Evolutionary conservation across 2,113 vertebrate genomes (phyloP), one percentile per base, ranked within the genome.

Genomic region (Oenanthe oenanthe): DNA sequence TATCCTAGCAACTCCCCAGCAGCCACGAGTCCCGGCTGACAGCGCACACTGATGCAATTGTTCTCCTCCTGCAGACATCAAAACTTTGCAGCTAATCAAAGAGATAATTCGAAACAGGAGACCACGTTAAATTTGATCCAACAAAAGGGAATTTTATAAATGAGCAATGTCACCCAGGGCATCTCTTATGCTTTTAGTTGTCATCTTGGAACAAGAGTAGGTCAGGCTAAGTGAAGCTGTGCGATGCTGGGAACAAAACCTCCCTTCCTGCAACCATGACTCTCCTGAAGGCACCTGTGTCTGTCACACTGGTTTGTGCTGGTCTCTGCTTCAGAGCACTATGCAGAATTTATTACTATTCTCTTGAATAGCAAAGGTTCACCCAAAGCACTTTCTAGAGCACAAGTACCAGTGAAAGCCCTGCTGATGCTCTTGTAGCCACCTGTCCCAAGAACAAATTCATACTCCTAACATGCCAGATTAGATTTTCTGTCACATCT

Each of bases 1-100:
- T 97, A 97, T 97, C 97, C 98, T 97, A 98, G 98, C 97, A 98
- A 98, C 97, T 83, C 96, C 92, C 85, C 78, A 92, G 95, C 91
- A 97, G 96, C 94, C 93, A 76, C 93, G 53, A 92, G 96, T 95
- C 93, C 91, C 19, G 51, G 90, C 91, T 96, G 97, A 93, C 96
- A 84, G 83, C 29, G 38, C 91, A 91, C 61, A 92, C 94, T 58
- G 72, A 90, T 95, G 93, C 96, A 88, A 97, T 97, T 97, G 96
- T 95, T 95, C 95, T 93, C 53, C 91, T 95, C 86, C 95, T 88
- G 95, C 96, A 95, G 96, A 95, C 84, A 97, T 94, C 89, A 97
- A 94, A 96, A 97, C 95, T 97, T 97, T 79, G 63, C 83, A 97
- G 93, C 96, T 97, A 96, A 96, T 97, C 95, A 95, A 96, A 97